A percentile compares a stretch with the other conserved stretches of the same genome.
Conservation (phyloP, 2,888 invertebrate genomes). For the Parnassius apollo region DNA sequence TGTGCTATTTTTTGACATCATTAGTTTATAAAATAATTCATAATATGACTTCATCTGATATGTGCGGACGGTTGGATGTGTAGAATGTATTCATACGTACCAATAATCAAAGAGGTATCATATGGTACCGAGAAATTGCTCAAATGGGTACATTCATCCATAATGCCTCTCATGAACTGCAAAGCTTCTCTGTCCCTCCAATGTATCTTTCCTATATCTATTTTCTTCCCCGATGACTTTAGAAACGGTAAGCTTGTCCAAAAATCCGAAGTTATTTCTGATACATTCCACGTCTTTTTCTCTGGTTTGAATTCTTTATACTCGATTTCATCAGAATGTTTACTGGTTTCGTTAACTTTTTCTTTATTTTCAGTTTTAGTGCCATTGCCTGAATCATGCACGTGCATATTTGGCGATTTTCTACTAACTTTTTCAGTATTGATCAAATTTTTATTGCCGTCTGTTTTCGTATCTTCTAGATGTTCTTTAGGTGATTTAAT, state of each 20-base stretch:
- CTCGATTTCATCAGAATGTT: constrained; percentile 27
- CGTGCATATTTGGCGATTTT: not conserved
- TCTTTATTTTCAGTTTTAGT: not conserved
- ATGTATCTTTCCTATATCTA: constrained; percentile 83
- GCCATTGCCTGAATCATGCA: not conserved
- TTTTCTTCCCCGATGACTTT: constrained; percentile 60
- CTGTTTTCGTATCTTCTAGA: not conserved
- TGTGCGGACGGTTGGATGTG: no score
- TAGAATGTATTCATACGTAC: constrained; percentile 45
- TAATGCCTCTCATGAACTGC: constrained; percentile 97
- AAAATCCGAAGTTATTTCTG: constrained; percentile 62
- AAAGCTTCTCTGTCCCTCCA: constrained; percentile 90
- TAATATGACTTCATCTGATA: no score
- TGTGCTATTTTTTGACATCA: no score
- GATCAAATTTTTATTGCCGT: not conserved
- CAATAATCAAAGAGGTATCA: constrained; percentile 93
- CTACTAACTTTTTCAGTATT: not conserved
- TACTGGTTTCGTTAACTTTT: constrained; percentile 24
- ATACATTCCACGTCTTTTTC: constrained; percentile 60
- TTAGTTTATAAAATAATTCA: no score
- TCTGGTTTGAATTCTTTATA: constrained; percentile 40
- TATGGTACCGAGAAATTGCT: constrained; percentile 94
- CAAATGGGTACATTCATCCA: constrained; percentile 99
- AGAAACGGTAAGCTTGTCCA: constrained; percentile 66
- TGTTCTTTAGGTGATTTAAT: not conserved